Conservation (phyloP, 2,888 invertebrate genomes). For the Polydrusus tereticollis region DNA sequence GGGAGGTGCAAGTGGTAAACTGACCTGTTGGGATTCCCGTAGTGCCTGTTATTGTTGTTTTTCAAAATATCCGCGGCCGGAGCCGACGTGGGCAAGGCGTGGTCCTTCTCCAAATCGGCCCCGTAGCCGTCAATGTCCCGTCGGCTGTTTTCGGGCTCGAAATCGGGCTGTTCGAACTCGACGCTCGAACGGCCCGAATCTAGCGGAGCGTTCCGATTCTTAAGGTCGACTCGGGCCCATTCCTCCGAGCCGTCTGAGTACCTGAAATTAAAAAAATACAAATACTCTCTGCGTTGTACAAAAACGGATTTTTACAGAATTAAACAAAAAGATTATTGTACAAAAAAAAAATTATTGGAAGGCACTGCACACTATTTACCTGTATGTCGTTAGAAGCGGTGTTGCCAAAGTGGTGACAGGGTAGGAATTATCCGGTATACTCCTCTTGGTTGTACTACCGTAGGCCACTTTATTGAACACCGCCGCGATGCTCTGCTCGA, state of each 20-base stretch:
- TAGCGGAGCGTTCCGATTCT: conserved; percentile 53
- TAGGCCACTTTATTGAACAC: conserved; percentile 79
- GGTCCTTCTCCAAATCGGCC: conserved; percentile 79
- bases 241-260: conserved; percentile 59
- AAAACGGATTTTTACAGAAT: neutral
- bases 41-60: conserved; percentile 81
- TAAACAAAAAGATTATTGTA: neutral
- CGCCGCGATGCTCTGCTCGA: conserved; percentile 77
- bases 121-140: conserved; percentile 70
- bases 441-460: conserved; percentile 77
- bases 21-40: conserved; percentile 77
- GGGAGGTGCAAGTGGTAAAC: neutral
- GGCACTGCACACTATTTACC: conserved; percentile 59
- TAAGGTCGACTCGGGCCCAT: conserved; percentile 66
- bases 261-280: conserved; percentile 13
- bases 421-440: conserved; percentile 75
- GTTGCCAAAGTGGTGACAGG: conserved; percentile 76
- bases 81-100: conserved; percentile 80
- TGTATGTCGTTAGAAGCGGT: conserved; percentile 72
- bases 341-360: neutral
- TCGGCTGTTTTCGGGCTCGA: conserved; percentile 56
- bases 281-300: conserved; percentile 47
- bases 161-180: conserved; percentile 57
- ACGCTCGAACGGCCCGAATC: conserved; percentile 53
- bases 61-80: conserved; percentile 84